phyloP scores from a whole-genome alignment of 1,140 invertebrate genomes.

The Heliconius congener region DNA sequence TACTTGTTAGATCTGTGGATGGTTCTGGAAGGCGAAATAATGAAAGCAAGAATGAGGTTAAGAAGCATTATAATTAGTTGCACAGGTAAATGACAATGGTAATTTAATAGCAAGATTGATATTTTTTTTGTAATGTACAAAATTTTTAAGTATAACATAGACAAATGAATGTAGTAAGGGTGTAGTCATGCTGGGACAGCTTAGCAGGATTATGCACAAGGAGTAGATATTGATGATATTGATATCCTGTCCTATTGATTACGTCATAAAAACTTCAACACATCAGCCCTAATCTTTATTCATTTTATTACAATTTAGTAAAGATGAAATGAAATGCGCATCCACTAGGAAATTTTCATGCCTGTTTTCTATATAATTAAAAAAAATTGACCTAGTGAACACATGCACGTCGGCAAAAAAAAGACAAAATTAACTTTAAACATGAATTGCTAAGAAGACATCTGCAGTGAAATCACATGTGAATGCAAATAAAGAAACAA shows the following conservation, averaged over 20 bases:
- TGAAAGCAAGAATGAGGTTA: conserved; percentile 70
- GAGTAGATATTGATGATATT: conserved; percentile 10
- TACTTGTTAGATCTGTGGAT: conserved; percentile 52
- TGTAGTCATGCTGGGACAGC: conserved; percentile 23
- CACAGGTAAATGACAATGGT: conserved; percentile 29
- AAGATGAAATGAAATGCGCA: conserved; percentile 76
- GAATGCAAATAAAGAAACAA: conserved; percentile 72
- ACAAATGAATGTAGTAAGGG: background rate
- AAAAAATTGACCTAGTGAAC: conserved; percentile 50
- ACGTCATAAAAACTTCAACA: conserved; percentile 12
- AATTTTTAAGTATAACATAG: background rate
- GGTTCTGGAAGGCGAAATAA: conserved; percentile 73
- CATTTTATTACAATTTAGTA: conserved; percentile 19
- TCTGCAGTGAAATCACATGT: conserved; percentile 81
- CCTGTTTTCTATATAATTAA: conserved; percentile 20
- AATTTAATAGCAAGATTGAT: background rate
- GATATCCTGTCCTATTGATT: conserved; percentile 14
- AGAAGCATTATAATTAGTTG: conserved; percentile 53
- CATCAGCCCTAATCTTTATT: conserved; percentile 5
- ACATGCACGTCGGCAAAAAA: conserved; percentile 58
- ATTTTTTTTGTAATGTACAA: background rate
- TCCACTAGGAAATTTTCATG: conserved; percentile 51
- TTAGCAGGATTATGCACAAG: conserved; percentile 3
- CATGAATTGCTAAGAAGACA: conserved; percentile 73
- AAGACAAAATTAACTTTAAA: conserved; percentile 49